A percentile compares a stretch with the other conserved stretches of the same genome.
Conservation (phyloP, 1,140 invertebrate genomes). For the Papilio aristodemus region DNA sequence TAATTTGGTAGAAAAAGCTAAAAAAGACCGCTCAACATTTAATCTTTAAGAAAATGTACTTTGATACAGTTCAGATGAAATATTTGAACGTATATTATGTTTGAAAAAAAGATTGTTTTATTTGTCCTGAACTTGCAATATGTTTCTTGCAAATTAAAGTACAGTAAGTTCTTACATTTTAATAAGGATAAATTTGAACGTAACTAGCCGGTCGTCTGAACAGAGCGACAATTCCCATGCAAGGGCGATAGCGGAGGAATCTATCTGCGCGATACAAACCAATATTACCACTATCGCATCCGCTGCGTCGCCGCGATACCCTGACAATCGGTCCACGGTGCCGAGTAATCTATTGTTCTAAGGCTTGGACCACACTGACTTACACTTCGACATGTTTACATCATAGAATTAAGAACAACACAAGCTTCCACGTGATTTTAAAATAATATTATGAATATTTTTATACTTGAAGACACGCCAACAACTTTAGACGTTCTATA, state of each 20-base stretch:
- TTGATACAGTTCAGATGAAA: too few species aligned
- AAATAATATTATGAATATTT: background rate
- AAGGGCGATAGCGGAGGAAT: constrained; percentile 35
- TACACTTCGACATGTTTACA: constrained; percentile 2
- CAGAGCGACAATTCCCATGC: constrained; percentile 24
- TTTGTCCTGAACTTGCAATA: too few species aligned
- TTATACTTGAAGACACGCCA: too few species aligned
- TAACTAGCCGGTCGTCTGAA: background rate
- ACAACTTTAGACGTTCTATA: too few species aligned
- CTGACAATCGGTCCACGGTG: constrained; percentile 36
- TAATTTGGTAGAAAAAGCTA: too few species aligned
- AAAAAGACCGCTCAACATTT: too few species aligned
- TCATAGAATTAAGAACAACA: background rate
- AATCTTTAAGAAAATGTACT: too few species aligned
- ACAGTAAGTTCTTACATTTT: too few species aligned
- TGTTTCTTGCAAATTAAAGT: too few species aligned
- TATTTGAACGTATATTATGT: too few species aligned
- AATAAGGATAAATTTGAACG: constrained; percentile 6
- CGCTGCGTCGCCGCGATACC: constrained; percentile 37
- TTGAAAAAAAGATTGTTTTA: too few species aligned
- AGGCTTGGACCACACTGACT: constrained; percentile 28
- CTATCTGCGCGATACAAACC: constrained; percentile 36
- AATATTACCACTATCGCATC: constrained; percentile 41
- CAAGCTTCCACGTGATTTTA: background rate
- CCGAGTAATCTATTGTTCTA: constrained; percentile 52